These are phyloP conservation scores for Chrysotoxum bicinctum DNA, from an alignment of 2,888 invertebrate species.

Conservation along the genomic window DNA sequence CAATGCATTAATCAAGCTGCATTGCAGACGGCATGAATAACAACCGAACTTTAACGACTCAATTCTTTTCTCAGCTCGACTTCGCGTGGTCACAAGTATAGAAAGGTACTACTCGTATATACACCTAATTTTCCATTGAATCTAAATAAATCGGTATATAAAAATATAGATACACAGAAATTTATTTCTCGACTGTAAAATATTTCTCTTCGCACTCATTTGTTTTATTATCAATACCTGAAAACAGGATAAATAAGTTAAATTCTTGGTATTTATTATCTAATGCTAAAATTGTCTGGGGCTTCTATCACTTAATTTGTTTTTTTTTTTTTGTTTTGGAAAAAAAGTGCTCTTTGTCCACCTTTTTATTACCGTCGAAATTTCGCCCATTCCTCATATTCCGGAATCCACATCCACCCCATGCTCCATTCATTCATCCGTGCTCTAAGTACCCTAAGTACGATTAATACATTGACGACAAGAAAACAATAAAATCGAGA, in stretches of 20 bases:
- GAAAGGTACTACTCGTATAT: background rate
- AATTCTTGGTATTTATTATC: too few species aligned
- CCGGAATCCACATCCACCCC: constrained; percentile 10
- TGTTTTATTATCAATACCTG: background rate
- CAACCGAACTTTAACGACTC: background rate
- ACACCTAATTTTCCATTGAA: background rate
- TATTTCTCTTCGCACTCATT: background rate
- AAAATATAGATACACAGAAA: constrained; percentile 34
- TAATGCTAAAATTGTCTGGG: background rate
- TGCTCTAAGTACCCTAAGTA: constrained; percentile 25
- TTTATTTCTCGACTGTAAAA: background rate
- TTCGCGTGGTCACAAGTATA: background rate
- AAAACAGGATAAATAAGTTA: background rate
- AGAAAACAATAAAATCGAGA: constrained; percentile 52
- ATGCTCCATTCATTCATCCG: constrained; percentile 54
- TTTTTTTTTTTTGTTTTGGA: background rate
- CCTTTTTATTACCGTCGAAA: background rate
- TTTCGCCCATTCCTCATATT: background rate
- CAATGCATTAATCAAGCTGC: constrained; percentile 13
- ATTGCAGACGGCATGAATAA: constrained; percentile 48
- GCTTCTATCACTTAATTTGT: background rate
- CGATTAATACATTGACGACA: constrained; percentile 37
- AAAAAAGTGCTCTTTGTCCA: constrained; percentile 1
- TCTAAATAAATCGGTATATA: background rate
- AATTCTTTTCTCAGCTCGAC: background rate